Conservation (phyloP, 2,888 invertebrate species). For the Epinotia nisella region DNA sequence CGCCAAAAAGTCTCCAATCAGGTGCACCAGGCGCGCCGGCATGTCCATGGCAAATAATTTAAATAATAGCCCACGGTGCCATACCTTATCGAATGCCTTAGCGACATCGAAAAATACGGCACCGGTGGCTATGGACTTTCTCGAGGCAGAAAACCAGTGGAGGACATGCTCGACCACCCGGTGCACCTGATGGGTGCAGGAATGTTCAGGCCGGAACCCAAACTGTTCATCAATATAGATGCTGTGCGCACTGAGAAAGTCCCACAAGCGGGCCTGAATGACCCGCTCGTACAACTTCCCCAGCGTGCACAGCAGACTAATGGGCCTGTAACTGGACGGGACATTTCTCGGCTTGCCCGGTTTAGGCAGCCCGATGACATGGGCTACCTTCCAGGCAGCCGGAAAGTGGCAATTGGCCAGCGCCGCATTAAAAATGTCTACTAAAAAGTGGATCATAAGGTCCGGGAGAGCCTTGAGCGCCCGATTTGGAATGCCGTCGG, state of each 20-base stretch:
- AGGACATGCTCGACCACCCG: background rate
- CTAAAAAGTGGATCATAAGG: background rate
- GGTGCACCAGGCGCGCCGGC: background rate
- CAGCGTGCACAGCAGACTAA: background rate
- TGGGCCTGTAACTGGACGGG: background rate
- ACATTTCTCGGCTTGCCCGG: background rate
- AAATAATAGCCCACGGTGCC: background rate
- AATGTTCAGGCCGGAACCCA: background rate
- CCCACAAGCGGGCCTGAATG: background rate
- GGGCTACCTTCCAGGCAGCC: background rate
- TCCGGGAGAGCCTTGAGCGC: background rate
- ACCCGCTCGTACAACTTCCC: background rate
- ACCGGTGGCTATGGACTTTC: background rate
- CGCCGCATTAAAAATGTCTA: background rate
- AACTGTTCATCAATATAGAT: background rate
- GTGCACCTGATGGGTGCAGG: background rate
- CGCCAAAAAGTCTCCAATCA: background rate
- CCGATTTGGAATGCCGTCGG: background rate
- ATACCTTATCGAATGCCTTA: background rate
- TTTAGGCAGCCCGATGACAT: background rate
- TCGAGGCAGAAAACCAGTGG: background rate
- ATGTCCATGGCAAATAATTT: background rate
- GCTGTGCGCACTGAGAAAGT: background rate
- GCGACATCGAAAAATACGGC: background rate
- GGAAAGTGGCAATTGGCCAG: background rate